phyloP scores from a whole-genome alignment of 2,113 vertebrate genomes.

The Galeopterus variegatus region DNA sequence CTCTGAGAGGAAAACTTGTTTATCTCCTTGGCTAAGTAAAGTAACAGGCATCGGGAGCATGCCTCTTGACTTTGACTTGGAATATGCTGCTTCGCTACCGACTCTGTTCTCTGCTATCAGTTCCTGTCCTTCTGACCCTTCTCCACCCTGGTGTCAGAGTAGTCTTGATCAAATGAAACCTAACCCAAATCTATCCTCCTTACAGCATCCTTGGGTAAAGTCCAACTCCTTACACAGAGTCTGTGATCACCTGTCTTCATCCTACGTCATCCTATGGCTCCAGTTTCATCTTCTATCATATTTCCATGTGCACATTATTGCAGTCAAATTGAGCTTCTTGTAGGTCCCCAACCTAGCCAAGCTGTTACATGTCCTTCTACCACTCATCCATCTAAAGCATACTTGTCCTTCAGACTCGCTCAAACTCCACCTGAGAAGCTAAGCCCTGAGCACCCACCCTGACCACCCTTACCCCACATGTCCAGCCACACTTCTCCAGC shows the following conservation, averaged over 20 bases:
- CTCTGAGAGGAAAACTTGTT: not conserved
- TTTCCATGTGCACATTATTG: not conserved
- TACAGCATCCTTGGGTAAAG: not conserved
- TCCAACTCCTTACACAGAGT: not conserved
- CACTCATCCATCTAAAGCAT: not conserved
- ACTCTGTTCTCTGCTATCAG: not conserved
- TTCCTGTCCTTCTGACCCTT: not conserved
- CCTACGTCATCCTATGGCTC: accelerated
- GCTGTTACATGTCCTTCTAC: not conserved
- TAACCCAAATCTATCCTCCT: not conserved
- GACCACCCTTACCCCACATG: not conserved
- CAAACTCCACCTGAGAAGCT: not conserved
- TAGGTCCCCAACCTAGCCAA: not conserved
- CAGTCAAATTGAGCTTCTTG: not conserved
- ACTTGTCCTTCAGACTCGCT: not conserved
- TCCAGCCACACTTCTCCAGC: not conserved
- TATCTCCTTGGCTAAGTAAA: not conserved
- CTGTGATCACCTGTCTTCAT: not conserved
- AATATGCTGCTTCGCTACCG: not conserved
- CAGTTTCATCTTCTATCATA: not conserved
- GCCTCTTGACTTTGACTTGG: not conserved
- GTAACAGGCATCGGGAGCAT: not conserved
- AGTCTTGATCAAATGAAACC: not conserved
- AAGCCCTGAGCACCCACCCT: not conserved
- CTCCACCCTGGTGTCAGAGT: not conserved